A percentile compares a stretch with the other conserved stretches of the same genome.
Conservation (phyloP, 2,113 vertebrate species). For the Cinclus mexicanus region DNA sequence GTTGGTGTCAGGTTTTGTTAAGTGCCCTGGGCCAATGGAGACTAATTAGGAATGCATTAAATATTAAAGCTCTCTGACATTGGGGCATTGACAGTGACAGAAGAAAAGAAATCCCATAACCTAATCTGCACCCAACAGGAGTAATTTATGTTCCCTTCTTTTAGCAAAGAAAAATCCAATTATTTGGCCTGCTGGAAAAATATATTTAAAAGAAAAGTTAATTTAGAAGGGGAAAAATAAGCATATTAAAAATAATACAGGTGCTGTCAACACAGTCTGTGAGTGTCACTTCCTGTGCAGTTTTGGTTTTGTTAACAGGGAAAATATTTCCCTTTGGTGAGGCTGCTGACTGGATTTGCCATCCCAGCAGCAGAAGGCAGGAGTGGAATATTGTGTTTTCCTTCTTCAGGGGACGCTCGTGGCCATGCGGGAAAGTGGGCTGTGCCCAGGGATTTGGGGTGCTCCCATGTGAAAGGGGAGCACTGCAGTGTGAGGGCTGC, state of each 20-base stretch:
- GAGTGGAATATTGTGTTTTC: neutral
- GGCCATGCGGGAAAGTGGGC: neutral
- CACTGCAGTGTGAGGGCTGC: neutral
- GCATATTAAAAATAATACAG: conserved; percentile 21
- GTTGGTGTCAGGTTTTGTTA: conserved; percentile 80
- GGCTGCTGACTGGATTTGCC: neutral
- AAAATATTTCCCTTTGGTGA: neutral
- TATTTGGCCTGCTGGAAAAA: conserved; percentile 71
- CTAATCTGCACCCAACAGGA: conserved; percentile 79
- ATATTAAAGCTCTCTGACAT: conserved; percentile 83
- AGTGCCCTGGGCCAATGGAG: conserved; percentile 77
- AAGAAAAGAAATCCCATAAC: conserved; percentile 80
- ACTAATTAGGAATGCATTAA: conserved; percentile 84
- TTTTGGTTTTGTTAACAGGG: neutral
- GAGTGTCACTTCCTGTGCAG: neutral
- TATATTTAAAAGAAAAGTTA: conserved; percentile 75
- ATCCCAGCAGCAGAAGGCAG: neutral
- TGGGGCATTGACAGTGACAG: conserved; percentile 73
- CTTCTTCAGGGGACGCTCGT: neutral
- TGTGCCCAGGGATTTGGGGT: neutral
- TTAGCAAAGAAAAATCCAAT: conserved; percentile 81
- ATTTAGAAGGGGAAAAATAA: conserved; percentile 24
- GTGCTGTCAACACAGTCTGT: neutral
- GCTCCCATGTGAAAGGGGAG: neutral
- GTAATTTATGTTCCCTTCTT: conserved; percentile 80